Evolutionary conservation across 2,888 invertebrate species (phyloP), one percentile per base, ranked within the genome.

Genomic region (Myathropa florea): DNA sequence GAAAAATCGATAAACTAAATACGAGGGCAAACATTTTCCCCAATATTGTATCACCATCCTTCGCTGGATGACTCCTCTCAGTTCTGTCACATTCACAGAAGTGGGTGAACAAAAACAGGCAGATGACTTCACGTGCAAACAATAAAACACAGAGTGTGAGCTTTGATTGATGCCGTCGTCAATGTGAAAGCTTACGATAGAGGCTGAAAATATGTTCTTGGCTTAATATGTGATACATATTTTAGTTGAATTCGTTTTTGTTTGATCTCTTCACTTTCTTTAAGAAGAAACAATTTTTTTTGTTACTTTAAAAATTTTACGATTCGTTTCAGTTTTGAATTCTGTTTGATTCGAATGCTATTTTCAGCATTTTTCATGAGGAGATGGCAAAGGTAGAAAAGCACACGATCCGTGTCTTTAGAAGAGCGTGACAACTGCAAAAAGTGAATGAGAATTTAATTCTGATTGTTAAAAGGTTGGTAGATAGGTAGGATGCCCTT

Each of bases 101-200:
- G 82, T 33, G 63, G 83, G 78, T 46, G 83, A 75, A 83, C 71
- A 86, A 86, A 83, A 85, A 83, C 83, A 78, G 78, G 65, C 85
- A 72, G 86, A 78, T 86, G 86, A 86, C 86, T 86, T 86, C 73
- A 86, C 86, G 86, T 86, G 83, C 86, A 86, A 86, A 86, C 83
- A 86, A 83, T 83, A 86, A 86, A 83, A 73, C 83, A 78, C 78
- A 83, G 86, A 86, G 86, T 71, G 71, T 83, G 86, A 83, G 83
- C 65, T 77, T 57, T 86, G 86, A 86, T 86, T 86, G 86, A 83
- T 86, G 78, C 71, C 83, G 75, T 79, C 83, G 86, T 86, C 83
- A 79, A 79, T 78, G 78, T 73, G 63, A 85, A 71, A 72, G 72
- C 81, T 72, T 53, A 68, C 81, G 7, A 18, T 3, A 7, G 18